A percentile compares a stretch with the other conserved stretches of the same genome.
phyloP scores from a whole-genome alignment of 1,140 invertebrate genomes.

The Brachionus calyciflorus region DNA sequence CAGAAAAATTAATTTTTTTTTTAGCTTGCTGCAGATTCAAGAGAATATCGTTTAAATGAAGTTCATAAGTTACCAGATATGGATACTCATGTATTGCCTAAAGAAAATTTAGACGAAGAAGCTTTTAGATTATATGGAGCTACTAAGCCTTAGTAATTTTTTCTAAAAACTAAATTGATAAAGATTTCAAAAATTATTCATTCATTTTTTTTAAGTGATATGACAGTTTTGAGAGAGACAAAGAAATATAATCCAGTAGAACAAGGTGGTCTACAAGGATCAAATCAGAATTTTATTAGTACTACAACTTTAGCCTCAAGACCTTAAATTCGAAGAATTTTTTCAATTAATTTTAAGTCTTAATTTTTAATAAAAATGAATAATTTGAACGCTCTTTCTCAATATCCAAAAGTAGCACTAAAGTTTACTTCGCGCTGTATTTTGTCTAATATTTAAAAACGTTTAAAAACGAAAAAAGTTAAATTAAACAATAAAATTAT shows the following conservation, averaged over 20 bases:
- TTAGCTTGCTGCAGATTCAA: slow-evolving; percentile 7
- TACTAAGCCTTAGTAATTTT: slow-evolving; percentile 29
- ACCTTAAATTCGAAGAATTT: no score
- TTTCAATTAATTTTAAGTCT: neutral
- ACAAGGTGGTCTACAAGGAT: slow-evolving; percentile 4
- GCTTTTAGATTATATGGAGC: slow-evolving; percentile 28
- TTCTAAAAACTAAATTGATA: no score
- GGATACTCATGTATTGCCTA: slow-evolving; percentile 38
- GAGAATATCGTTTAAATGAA: slow-evolving; percentile 16
- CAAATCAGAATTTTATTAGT: slow-evolving; percentile 37
- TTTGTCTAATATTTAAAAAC: no score
- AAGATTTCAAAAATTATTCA: neutral
- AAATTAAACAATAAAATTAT: no score
- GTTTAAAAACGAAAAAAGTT: no score
- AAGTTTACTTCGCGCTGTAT: no score
- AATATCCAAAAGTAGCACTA: no score
- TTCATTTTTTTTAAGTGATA: slow-evolving; percentile 3
- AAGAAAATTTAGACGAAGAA: slow-evolving; percentile 38
- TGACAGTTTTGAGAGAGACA: slow-evolving; percentile 29
- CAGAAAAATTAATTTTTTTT: neutral
- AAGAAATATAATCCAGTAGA: slow-evolving; percentile 43
- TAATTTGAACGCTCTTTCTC: no score
- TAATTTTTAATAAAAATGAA: neutral
- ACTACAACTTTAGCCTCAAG: slow-evolving; percentile 13
- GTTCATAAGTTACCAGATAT: slow-evolving; percentile 25